Base-by-base conservation (phyloP, 2,797 vertebrate genomes). In the Mus spretus region DNA sequence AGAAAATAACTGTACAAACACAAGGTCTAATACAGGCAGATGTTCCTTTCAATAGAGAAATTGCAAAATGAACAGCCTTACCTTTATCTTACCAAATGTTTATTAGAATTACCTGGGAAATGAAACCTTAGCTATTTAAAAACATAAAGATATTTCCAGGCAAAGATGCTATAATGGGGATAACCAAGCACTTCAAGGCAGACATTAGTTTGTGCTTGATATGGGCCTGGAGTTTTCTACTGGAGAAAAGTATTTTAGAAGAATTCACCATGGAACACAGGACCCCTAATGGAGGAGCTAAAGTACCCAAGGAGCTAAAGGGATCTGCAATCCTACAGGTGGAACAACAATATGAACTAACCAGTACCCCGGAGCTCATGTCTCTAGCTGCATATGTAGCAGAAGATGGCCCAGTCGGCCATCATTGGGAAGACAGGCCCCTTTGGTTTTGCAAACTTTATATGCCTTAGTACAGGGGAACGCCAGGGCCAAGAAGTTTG, bases 71-170 rank as follows among this genome's bases (percentile, higher is more conserved):
- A 20, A 26, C 92, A 40, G 63, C 82, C 53, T 31, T 85, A 50
- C 17, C 37, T 26, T 96, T 80, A 50, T 85, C 91, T 91, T 94
- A 79, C 75, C 75, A 78, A 94, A 93, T 80, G 95, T 65, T 93
- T 89, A 92, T 90, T 95, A 90, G 20, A 96, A 92, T 96, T 97
- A 91, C 34, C 12, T 84, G 82, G 63, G n/a, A 96, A 96, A 95
- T 93, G 55, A 97, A 92, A 89, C 22, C 77, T 82, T 87, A 93
- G 57, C 40, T 65, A 37, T 6, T 87, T 95, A 24, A 72, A 89
- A 93, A 93, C 50, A 55, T 6, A 89, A 83, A 57, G 2, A 0
- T 61, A 9, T 92, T 93, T 93, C 83, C 75, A 70, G 34, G 2
- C 40, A 19, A 81, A 95, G 57, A 80, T 77, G 77, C 15, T 81